Evolutionary conservation across 2,113 vertebrate genomes (phyloP).

Genomic region (Guaruba guarouba): DNA sequence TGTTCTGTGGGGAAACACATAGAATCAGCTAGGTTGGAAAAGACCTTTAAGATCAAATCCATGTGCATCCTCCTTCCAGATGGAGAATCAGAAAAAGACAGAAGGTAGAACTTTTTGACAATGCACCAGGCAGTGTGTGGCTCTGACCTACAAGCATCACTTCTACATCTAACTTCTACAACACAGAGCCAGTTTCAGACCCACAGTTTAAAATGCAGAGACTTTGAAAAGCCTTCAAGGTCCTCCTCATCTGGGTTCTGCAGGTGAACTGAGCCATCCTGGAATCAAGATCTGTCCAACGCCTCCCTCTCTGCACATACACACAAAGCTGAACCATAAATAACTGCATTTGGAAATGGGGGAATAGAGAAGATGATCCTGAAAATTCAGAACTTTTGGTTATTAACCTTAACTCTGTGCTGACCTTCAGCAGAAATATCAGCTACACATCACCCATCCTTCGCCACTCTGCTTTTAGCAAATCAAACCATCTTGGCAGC

Average conservation of each 20-base stretch:
- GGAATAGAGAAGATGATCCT: neutral
- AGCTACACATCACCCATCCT: neutral
- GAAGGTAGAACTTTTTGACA: neutral
- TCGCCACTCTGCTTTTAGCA: neutral
- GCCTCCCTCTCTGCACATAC: neutral
- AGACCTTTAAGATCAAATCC: neutral
- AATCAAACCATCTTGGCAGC: neutral
- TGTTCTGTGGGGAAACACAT: neutral
- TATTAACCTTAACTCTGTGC: neutral
- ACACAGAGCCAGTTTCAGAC: neutral
- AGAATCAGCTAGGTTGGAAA: neutral
- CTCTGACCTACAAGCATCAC: neutral
- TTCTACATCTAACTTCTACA: neutral
- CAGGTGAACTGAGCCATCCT: neutral
- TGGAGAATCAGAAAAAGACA: neutral
- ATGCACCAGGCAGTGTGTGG: neutral
- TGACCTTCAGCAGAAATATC: neutral
- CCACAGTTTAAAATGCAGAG: rapidly evolving
- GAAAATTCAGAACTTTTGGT: neutral
- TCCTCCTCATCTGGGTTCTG: neutral
- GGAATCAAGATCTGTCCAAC: neutral
- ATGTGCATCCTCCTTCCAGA: neutral
- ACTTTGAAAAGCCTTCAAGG: neutral
- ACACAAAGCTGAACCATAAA: rapidly evolving
- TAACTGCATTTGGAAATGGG: neutral